These are phyloP conservation scores for Arbacia lixula DNA, from an alignment of 53 echinoderm and acorn worm genomes.

Conservation along the genomic window DNA sequence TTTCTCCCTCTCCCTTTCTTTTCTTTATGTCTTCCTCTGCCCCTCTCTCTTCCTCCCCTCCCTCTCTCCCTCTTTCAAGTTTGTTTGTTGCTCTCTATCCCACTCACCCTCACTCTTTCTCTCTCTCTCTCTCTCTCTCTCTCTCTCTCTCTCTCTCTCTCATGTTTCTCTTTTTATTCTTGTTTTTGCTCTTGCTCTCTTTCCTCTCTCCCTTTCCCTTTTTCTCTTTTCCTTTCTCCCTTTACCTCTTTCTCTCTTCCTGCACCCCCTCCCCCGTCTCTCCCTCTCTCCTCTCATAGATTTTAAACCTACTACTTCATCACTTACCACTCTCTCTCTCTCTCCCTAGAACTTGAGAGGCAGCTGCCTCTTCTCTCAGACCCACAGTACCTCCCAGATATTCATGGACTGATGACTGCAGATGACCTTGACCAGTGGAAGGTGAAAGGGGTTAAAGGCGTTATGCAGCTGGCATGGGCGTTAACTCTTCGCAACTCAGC, in stretches of 20 bases:
- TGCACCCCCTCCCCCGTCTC: neutral
- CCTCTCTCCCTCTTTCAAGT: too few species aligned
- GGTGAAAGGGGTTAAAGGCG: conserved; percentile 65
- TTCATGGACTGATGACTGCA: conserved; percentile 65
- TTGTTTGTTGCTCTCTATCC: too few species aligned
- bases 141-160: too few species aligned
- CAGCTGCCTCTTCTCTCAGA: conserved; percentile 78
- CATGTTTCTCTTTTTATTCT: too few species aligned
- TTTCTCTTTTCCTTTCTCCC: too few species aligned
- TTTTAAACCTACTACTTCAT: neutral
- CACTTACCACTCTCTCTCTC: neutral
- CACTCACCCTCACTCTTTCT: too few species aligned
- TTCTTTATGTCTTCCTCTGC: too few species aligned
- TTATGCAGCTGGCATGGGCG: conserved; percentile 86
- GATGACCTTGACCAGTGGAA: conserved; percentile 66
- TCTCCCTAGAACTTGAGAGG: conserved; percentile 63
- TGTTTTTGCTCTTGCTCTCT: too few species aligned
- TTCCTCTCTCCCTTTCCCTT: too few species aligned
- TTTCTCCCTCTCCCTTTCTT: too few species aligned
- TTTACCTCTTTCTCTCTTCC: neutral
- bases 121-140: too few species aligned
- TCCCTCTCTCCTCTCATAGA: neutral
- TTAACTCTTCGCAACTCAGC: conserved; percentile 83
- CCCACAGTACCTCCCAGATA: conserved; percentile 66
- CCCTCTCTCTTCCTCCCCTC: too few species aligned